Evolutionary conservation across 2,797 vertebrate species (phyloP).

Genomic region (Sebastes diploproa): DNA sequence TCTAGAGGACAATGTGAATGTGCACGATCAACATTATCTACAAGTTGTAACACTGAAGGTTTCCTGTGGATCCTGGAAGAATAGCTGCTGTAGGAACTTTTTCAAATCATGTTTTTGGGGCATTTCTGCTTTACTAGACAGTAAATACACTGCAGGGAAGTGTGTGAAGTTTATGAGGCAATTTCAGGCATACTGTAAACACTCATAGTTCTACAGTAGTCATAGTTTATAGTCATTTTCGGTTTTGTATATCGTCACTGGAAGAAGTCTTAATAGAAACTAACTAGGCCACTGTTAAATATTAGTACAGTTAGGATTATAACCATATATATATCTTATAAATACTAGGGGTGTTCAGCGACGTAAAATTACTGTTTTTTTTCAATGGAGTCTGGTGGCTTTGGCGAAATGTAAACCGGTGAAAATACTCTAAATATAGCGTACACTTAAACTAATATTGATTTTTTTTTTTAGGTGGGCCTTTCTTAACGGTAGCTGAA

Average conservation of each 20-base stretch:
- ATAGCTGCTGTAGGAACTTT: constrained; percentile 34
- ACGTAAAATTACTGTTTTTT: too few relatives aligned
- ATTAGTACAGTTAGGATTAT: background rate
- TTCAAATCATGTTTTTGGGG: constrained; percentile 6
- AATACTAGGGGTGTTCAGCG: too few relatives aligned
- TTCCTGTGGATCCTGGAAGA: constrained; percentile 38
- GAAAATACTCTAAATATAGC: too few relatives aligned
- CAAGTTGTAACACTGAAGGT: background rate
- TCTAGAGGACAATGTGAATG: constrained; percentile 37
- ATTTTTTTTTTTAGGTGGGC: too few relatives aligned
- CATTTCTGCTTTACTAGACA: constrained; percentile 24
- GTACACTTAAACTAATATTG: too few relatives aligned
- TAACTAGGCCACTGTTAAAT: background rate
- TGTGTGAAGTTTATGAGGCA: background rate
- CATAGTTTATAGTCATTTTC: background rate
- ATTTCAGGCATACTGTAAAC: background rate
- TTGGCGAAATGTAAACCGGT: too few relatives aligned
- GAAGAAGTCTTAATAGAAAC: background rate
- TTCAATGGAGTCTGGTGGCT: too few relatives aligned
- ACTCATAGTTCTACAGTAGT: too few relatives aligned
- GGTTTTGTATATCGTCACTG: background rate
- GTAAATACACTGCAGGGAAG: background rate
- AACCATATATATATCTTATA: background rate
- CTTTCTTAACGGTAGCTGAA: too few relatives aligned
- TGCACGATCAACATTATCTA: constrained; percentile 55